These are phyloP conservation scores for Boloria selene DNA, from an alignment of 2,888 invertebrate species.

Conservation along the genomic window DNA sequence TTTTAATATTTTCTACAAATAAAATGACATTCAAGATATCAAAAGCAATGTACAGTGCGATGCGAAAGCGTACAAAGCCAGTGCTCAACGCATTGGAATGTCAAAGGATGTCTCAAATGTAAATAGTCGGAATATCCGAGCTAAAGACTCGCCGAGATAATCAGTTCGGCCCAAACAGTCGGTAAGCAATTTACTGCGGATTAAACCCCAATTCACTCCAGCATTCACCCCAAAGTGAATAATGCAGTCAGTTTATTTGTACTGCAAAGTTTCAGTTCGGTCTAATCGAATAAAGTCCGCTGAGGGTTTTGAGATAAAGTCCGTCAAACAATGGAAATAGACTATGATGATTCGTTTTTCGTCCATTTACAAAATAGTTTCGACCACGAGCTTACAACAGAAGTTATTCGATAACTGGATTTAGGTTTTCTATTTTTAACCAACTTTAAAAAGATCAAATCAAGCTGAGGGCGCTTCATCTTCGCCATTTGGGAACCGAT, in stretches of 20 bases:
- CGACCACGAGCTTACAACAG: constrained; percentile 4
- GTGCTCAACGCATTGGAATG: constrained; percentile 27
- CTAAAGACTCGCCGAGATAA: constrained; percentile 47
- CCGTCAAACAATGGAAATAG: constrained; percentile 15
- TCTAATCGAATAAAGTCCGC: constrained; percentile 50
- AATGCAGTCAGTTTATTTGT: constrained; percentile 52
- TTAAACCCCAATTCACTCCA: constrained; percentile 47
- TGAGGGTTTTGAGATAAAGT: constrained; percentile 40
- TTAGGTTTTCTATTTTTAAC: too few relatives aligned
- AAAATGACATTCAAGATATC: neutral
- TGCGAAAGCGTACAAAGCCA: constrained; percentile 2
- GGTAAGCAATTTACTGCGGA: constrained; percentile 52
- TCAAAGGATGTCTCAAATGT: constrained; percentile 43
- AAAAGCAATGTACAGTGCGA: constrained; percentile 10
- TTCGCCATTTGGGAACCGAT: too few relatives aligned
- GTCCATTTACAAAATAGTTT: constrained; percentile 14
- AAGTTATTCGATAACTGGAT: neutral
- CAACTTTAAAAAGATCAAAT: too few relatives aligned
- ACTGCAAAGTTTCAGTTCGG: constrained; percentile 47
- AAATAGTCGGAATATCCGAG: constrained; percentile 47
- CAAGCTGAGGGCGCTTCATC: too few relatives aligned
- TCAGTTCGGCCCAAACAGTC: constrained; percentile 49
- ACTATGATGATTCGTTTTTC: constrained; percentile 12
- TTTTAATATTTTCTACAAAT: too few relatives aligned
- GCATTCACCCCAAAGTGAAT: constrained; percentile 47